Evolutionary conservation across 1,140 invertebrate genomes (phyloP).

Genomic region (Phymorhynchus buccinoides): DNA sequence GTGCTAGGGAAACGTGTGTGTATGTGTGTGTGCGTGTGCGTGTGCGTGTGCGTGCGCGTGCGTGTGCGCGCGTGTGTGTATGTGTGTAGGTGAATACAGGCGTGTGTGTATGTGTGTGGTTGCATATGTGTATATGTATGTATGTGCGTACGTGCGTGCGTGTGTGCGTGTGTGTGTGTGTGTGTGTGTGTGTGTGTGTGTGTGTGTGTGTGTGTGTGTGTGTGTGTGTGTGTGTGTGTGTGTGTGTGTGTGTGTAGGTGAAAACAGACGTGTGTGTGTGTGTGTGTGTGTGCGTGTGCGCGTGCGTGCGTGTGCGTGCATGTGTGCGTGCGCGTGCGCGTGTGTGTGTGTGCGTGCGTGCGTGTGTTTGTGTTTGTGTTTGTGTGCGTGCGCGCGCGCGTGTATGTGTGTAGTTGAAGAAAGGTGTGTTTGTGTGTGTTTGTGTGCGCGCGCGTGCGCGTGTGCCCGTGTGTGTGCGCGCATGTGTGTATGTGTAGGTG

Average conservation of each 20-base stretch:
- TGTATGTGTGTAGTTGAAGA: no score
- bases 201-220: no score
- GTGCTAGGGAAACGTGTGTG: no score
- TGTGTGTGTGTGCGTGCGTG: neutral
- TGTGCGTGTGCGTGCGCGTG: neutral
- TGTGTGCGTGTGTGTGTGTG: no score
- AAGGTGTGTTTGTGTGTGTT: neutral
- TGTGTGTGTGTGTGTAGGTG: no score
- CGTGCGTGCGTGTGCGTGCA: neutral
- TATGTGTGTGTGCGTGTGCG: no score
- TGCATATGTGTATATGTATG: neutral
- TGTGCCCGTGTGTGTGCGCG: neutral
- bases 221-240: neutral
- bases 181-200: no score
- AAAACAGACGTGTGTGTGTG: no score
- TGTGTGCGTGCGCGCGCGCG: no score
- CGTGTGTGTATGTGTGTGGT: no score
- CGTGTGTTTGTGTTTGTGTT: no score
- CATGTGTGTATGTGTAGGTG: neutral
- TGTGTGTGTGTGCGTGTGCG: neutral
- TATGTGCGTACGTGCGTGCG: neutral
- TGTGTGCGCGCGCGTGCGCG: neutral
- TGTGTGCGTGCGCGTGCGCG: neutral
- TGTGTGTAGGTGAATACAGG: no score
- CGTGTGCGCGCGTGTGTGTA: neutral